phyloP scores from a whole-genome alignment of 2,113 vertebrate species.

The Epinephelus moara region DNA sequence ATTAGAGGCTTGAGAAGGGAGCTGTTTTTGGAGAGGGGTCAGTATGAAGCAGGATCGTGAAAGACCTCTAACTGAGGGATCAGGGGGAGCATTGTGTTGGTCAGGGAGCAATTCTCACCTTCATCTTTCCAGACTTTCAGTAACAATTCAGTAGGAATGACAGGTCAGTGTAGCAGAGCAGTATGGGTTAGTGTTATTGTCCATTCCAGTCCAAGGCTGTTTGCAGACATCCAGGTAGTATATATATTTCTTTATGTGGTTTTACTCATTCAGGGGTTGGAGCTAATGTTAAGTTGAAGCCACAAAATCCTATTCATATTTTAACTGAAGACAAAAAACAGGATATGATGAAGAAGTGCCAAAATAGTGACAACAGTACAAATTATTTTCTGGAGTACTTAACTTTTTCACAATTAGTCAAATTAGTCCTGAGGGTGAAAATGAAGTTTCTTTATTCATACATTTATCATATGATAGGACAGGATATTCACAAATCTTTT shows the following conservation, averaged over 20 bases:
- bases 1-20: slow-evolving; percentile 36
- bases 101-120: slow-evolving; percentile 44
- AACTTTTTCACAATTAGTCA: neutral
- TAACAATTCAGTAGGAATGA: slow-evolving; percentile 35
- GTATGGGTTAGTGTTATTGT: slow-evolving; percentile 1
- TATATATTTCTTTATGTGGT: neutral
- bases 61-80: slow-evolving; percentile 48
- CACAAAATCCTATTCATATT: neutral
- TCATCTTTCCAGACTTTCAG: slow-evolving; percentile 32
- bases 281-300: neutral
- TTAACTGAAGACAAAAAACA: neutral
- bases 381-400: neutral
- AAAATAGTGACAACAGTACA: neutral
- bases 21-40: slow-evolving; percentile 17
- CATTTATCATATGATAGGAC: neutral
- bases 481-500: too few relatives aligned
- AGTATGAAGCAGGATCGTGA: slow-evolving; percentile 25
- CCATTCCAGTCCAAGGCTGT: slow-evolving; percentile 12
- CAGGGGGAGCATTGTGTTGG: slow-evolving; percentile 54
- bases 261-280: slow-evolving; percentile 1
- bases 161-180: slow-evolving; percentile 8
- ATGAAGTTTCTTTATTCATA: neutral
- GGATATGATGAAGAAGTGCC: neutral
- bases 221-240: neutral
- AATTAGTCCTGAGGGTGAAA: neutral